Percentiles rank a stretch among this genome's conserved stretches.
Conservation (phyloP, 2,888 invertebrate species). For the Danaus chrysippus region DNA sequence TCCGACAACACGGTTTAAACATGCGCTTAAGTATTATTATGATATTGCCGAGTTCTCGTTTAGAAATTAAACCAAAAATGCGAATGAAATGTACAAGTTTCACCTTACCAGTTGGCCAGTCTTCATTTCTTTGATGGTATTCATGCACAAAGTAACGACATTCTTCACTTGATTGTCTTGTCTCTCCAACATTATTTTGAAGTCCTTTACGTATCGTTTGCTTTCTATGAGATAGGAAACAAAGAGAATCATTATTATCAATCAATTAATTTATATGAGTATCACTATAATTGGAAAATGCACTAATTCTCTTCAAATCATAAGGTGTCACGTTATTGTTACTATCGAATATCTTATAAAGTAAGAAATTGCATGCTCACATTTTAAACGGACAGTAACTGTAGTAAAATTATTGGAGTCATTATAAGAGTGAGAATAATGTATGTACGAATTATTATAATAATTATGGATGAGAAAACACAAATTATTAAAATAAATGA, state of each 20-base stretch:
- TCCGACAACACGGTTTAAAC: too few relatives aligned
- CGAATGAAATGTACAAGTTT: constrained; percentile 11
- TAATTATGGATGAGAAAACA: not conserved
- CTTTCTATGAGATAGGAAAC: constrained; percentile 48
- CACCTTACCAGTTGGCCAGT: constrained; percentile 41
- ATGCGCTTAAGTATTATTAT: too few relatives aligned
- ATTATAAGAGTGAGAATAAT: too few relatives aligned
- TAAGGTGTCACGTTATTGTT: too few relatives aligned
- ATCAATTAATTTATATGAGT: not conserved
- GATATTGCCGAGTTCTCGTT: too few relatives aligned
- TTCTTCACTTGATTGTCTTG: constrained; percentile 52
- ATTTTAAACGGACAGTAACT: too few relatives aligned
- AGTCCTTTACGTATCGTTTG: constrained; percentile 47
- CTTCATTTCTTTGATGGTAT: constrained; percentile 53
- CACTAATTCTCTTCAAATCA: too few relatives aligned
- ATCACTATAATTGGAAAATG: constrained; percentile 10
- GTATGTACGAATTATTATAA: too few relatives aligned
- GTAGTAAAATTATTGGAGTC: too few relatives aligned
- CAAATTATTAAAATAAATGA: not conserved
- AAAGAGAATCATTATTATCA: constrained; percentile 22
- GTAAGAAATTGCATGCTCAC: too few relatives aligned
- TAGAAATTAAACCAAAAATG: constrained; percentile 18
- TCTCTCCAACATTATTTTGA: constrained; percentile 46
- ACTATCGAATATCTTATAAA: too few relatives aligned
- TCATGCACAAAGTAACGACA: constrained; percentile 52